These are phyloP conservation scores for Pandion haliaetus DNA, from an alignment of 2,113 vertebrate genomes.

Conservation along the genomic window DNA sequence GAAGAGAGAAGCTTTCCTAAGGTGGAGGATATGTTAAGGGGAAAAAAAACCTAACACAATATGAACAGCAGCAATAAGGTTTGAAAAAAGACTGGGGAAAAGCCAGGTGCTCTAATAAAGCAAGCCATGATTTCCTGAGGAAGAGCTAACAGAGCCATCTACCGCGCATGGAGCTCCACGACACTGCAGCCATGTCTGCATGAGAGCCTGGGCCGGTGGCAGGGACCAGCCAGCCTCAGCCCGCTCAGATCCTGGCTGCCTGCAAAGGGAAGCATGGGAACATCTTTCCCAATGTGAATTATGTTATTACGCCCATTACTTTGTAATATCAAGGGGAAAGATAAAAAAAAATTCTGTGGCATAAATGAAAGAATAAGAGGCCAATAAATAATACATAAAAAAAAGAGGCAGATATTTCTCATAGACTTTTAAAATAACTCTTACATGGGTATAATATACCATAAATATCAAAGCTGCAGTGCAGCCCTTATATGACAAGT, in stretches of 20 bases:
- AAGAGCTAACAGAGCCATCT: neutral
- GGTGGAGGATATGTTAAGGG: neutral
- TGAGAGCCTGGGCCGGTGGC: rapidly evolving
- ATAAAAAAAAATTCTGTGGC: neutral
- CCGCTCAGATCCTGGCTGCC: rapidly evolving
- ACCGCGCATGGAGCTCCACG: rapidly evolving
- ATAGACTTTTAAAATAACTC: slow-evolving; percentile 7
- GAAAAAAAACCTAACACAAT: neutral
- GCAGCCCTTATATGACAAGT: neutral
- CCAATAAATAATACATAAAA: slow-evolving; percentile 25
- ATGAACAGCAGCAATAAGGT: neutral
- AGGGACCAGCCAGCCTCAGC: neutral
- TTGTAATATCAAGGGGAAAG: neutral
- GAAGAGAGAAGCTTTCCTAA: neutral
- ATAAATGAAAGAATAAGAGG: neutral
- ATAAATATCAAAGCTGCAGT: slow-evolving; percentile 36
- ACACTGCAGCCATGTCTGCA: neutral
- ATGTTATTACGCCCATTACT: neutral
- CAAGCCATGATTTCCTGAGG: rapidly evolving
- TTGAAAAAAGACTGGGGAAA: neutral
- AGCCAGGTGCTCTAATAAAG: neutral
- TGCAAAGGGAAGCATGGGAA: neutral
- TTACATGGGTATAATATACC: neutral
- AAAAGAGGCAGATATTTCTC: neutral
- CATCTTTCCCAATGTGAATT: neutral